Evolutionary conservation across 2,888 invertebrate genomes (phyloP).

Genomic region (Pachliopta kotzebuea): DNA sequence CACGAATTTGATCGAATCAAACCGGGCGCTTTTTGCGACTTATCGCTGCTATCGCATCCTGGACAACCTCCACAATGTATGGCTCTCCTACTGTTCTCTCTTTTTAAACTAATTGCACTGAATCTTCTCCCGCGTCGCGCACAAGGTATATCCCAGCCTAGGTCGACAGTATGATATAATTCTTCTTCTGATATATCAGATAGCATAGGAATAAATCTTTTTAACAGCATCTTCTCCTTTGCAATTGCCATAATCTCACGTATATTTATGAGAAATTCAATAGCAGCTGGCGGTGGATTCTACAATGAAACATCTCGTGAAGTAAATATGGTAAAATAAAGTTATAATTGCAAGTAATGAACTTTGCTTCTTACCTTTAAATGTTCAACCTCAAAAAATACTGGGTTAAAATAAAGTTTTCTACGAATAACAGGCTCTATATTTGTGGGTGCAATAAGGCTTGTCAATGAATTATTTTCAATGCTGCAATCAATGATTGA

Average conservation of each 20-base stretch:
- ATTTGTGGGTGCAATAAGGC: conserved; percentile 56
- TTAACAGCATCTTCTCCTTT: conserved; percentile 91
- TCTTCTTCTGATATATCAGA: conserved; percentile 91
- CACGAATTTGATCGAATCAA: conserved; percentile 75
- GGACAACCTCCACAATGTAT: conserved; percentile 84
- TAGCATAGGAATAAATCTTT: conserved; percentile 88
- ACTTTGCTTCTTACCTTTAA: conserved; percentile 82
- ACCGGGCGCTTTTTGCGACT: conserved; percentile 49
- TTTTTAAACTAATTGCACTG: conserved; percentile 81
- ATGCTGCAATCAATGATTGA: conserved; percentile 69
- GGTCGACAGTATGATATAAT: conserved; percentile 67
- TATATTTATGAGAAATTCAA: conserved; percentile 93
- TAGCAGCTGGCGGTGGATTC: conserved; percentile 94
- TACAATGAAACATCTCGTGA: conserved; percentile 56
- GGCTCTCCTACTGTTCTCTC: conserved; percentile 81
- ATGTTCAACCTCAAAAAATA: conserved; percentile 93
- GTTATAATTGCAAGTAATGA: neutral
- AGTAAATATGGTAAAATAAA: neutral
- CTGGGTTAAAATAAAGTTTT: conserved; percentile 93
- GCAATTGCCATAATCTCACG: conserved; percentile 94
- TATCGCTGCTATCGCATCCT: conserved; percentile 77
- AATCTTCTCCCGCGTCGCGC: conserved; percentile 75
- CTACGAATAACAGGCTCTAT: conserved; percentile 79
- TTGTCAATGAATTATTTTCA: conserved; percentile 48
- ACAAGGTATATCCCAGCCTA: conserved; percentile 73